Base-by-base conservation (phyloP, 2,888 invertebrate genomes). In the Ptilodon capucinus region DNA sequence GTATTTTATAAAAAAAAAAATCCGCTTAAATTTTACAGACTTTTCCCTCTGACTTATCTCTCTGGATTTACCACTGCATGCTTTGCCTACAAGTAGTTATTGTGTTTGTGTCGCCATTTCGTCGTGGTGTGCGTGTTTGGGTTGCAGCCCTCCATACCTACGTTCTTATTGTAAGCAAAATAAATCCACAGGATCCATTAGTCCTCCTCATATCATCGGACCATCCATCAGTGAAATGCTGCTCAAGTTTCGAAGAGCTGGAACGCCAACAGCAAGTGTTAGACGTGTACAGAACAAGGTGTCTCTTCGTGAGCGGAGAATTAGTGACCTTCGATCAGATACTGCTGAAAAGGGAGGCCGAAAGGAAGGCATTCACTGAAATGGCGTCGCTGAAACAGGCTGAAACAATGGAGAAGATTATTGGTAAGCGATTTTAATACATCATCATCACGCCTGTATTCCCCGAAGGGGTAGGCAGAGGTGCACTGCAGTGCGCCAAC, bases 151-250 rank as follows among this genome's bases (percentile, higher is more conserved):
- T n/a, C n/a, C n/a, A n/a, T n/a, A n/a, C n/a, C n/a, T n/a, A n/a
- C n/a, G n/a, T n/a, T n/a, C n/a, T n/a, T n/a, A n/a, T n/a, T n/a
- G n/a, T n/a, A n/a, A n/a, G n/a, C n/a, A n/a, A n/a, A n/a, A n/a
- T n/a, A n/a, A n/a, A n/a, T 46, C 47, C 48, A 4, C 62, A 93
- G 92, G 93, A 93, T 66, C 91, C 92, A 0, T 64, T 93, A 40
- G 92, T 92, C 1, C 70, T 86, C 2, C 72, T 93, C 0, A 92
- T 92, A 62, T 85, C 91, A 1, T 86, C 89, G 0, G 88, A 86
- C 54, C 92, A 92, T 60, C 93, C 93, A 0, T 79, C 88, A 1
- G 84, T 93, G 2, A 85, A 84, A 44, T 92, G 93, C 58, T 93
- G 93, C 64, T 72, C 91, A 3, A 92, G 81, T 43, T 92, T 92